These are phyloP conservation scores for Cyanistes caeruleus DNA, from an alignment of 2,113 vertebrate species.

Conservation along the genomic window DNA sequence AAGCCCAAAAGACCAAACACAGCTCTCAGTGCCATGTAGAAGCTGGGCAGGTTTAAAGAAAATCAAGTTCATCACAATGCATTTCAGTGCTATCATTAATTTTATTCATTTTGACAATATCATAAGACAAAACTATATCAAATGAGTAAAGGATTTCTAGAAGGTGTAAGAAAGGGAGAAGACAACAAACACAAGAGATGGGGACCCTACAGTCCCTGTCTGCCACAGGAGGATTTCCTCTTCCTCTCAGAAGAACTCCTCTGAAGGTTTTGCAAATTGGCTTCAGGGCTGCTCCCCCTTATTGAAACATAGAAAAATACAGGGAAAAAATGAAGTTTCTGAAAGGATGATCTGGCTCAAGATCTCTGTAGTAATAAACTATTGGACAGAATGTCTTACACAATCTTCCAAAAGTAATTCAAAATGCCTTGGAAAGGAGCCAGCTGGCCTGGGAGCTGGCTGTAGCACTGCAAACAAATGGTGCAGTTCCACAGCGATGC, in stretches of 20 bases:
- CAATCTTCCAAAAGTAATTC: conserved; percentile 17
- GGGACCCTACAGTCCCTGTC: background rate
- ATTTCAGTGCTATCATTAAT: background rate
- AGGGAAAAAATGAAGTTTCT: background rate
- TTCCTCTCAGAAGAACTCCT: background rate
- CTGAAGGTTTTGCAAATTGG: background rate
- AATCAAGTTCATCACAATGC: background rate
- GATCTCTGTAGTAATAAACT: background rate
- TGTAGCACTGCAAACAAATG: conserved; percentile 1
- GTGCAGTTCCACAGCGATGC: background rate
- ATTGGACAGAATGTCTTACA: background rate
- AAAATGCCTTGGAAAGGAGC: background rate
- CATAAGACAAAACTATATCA: background rate
- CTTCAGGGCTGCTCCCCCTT: background rate
- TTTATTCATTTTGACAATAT: background rate
- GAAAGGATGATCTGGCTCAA: background rate
- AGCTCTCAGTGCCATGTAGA: background rate
- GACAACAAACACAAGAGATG: background rate
- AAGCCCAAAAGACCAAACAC: background rate
- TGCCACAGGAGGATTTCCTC: background rate
- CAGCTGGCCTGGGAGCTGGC: conserved; percentile 21
- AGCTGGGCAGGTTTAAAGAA: background rate
- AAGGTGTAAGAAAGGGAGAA: background rate
- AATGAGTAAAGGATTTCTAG: background rate
- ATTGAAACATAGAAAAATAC: background rate